Conservation (phyloP, 2,797 vertebrate species). For the Periophthalmus magnuspinnatus region DNA sequence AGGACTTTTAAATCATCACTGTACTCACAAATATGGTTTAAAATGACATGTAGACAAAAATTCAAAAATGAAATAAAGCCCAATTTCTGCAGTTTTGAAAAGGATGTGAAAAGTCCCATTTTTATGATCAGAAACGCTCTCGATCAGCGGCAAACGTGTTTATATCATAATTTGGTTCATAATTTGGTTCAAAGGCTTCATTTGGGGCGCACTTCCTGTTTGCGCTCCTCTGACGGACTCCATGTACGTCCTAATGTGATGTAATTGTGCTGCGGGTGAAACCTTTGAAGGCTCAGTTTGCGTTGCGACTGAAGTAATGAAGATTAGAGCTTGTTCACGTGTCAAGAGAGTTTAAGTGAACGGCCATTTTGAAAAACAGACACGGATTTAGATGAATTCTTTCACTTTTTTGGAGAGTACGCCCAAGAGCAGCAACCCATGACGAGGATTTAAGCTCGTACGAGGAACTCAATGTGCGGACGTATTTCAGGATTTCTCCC, state of each 20-base stretch:
- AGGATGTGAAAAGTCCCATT: no score
- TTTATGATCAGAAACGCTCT: no score
- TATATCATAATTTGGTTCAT: background rate
- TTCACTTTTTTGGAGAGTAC: background rate
- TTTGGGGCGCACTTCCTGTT: conserved; percentile 42
- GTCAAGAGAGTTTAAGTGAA: conserved; percentile 80
- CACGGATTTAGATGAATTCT: conserved; percentile 44
- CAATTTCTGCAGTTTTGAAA: no score
- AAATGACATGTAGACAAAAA: no score
- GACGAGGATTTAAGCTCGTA: background rate
- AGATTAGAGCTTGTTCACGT: conserved; percentile 79
- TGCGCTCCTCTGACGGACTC: conserved; percentile 40
- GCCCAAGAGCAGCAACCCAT: no score
- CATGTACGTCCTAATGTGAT: conserved; percentile 64
- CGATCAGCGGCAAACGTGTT: no score
- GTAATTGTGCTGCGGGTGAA: conserved; percentile 78
- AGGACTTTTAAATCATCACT: no score
- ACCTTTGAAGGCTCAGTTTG: conserved; percentile 80
- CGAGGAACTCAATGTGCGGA: conserved; percentile 15
- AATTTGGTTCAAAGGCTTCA: conserved; percentile 3
- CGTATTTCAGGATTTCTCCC: conserved; percentile 54
- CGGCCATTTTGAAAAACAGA: conserved; percentile 78
- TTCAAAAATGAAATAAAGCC: no score
- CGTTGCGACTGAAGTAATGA: conserved; percentile 73
- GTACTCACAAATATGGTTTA: no score